Conservation (phyloP, 2,113 vertebrate species). For the Camelus dromedarius region DNA sequence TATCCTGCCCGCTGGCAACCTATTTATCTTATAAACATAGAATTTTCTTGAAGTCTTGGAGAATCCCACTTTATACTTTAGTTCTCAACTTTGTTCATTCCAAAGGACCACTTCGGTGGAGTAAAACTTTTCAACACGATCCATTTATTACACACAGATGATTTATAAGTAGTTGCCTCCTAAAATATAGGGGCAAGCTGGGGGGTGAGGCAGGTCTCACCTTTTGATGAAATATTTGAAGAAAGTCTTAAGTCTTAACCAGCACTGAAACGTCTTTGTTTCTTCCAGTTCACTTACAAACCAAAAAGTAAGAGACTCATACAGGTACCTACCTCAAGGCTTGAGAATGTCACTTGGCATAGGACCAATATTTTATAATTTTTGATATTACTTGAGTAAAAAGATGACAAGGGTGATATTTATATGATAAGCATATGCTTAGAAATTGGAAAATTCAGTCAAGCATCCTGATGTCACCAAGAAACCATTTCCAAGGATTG, state of each 20-base stretch:
- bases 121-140: not conserved
- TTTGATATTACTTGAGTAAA: not conserved
- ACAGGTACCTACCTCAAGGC: not conserved
- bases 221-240: not conserved
- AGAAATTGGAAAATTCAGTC: not conserved
- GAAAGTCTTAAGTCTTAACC: not conserved
- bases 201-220: accelerated
- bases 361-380: not conserved
- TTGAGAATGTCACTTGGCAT: not conserved
- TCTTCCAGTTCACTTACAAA: not conserved
- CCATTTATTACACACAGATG: not conserved
- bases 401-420: not conserved
- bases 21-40: not conserved
- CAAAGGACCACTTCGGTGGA: not conserved
- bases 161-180: not conserved
- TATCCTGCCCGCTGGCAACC: not conserved
- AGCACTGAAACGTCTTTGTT: not conserved
- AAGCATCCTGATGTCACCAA: not conserved
- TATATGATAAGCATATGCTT: not conserved
- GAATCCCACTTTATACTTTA: not conserved
- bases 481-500: not conserved
- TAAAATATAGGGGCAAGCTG: no score
- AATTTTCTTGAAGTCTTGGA: not conserved
- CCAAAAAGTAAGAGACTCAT: not conserved
- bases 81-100: not conserved